Percentiles rank a stretch among this genome's conserved stretches.
phyloP scores from a whole-genome alignment of 2,888 invertebrate species.

The Megamerina dolium region DNA sequence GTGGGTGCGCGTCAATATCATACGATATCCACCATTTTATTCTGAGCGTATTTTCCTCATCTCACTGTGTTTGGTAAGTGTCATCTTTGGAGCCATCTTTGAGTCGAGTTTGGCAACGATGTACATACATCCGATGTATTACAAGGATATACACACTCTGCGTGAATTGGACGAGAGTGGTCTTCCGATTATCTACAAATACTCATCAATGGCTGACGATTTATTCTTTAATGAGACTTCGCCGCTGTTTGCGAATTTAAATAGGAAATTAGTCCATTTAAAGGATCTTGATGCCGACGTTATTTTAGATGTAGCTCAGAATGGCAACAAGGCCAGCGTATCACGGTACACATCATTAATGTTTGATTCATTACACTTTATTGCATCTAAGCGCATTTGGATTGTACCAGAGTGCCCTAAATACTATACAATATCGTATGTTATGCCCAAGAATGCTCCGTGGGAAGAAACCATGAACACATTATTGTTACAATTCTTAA shows the following conservation, averaged over 20 bases:
- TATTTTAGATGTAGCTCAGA: slow-evolving; percentile 29
- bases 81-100: slow-evolving; percentile 48
- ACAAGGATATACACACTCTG: slow-evolving; percentile 46
- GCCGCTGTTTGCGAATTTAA: slow-evolving; percentile 38
- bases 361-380: slow-evolving; percentile 35
- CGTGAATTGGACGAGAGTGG: slow-evolving; percentile 44
- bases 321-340: slow-evolving; percentile 38
- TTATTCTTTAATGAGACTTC: slow-evolving; percentile 46
- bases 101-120: slow-evolving; percentile 50
- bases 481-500: slow-evolving; percentile 35
- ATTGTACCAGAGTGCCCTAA: slow-evolving; percentile 48
- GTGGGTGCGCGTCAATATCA: slow-evolving; percentile 42
- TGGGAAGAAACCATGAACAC: slow-evolving; percentile 41
- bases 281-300: slow-evolving; percentile 34
- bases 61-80: slow-evolving; percentile 43
- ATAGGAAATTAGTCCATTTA: slow-evolving; percentile 33
- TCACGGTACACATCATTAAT: slow-evolving; percentile 37
- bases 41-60: slow-evolving; percentile 45
- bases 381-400: slow-evolving; percentile 33
- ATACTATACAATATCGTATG: slow-evolving; percentile 45
- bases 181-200: slow-evolving; percentile 44
- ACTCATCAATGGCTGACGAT: slow-evolving; percentile 46
- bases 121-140: slow-evolving; percentile 47
- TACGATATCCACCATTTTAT: slow-evolving; percentile 38
- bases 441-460: slow-evolving; percentile 42